A percentile compares a stretch with the other conserved stretches of the same genome.
Evolutionary conservation across 1,140 invertebrate species (phyloP).

Genomic region (Macrobrachium rosenbergii): DNA sequence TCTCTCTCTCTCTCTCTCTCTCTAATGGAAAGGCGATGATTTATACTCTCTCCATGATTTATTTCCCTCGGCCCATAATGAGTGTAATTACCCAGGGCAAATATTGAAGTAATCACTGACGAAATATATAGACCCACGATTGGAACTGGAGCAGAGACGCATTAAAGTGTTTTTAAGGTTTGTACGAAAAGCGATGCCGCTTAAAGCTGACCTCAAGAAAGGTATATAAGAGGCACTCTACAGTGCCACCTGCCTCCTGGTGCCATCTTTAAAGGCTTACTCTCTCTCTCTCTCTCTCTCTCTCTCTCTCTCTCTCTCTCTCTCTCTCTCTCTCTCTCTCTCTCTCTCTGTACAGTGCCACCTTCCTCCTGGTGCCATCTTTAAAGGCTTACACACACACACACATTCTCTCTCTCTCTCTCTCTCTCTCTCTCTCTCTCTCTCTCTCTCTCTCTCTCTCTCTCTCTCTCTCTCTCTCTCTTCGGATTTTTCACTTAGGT

Average conservation of each 20-base stretch:
- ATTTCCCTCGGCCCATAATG: neutral
- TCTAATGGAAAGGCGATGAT: neutral
- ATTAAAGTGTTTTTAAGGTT: no score
- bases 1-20: neutral
- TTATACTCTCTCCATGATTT: neutral
- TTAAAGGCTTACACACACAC: neutral
- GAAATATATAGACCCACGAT: no score
- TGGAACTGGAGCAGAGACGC: no score
- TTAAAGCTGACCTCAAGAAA: no score
- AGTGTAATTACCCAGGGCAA: no score
- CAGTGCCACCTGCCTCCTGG: slow-evolving; percentile 14
- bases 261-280: neutral
- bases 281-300: neutral
- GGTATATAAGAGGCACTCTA: no score
- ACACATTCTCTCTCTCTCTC: neutral
- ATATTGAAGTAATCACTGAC: no score
- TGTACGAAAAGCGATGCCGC: no score
- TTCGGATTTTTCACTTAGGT: neutral
- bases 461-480: neutral
- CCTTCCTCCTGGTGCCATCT: neutral
- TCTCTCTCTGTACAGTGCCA: slow-evolving; percentile 26
- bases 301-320: slow-evolving; percentile 12
- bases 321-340: slow-evolving; percentile 9
- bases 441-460: slow-evolving; percentile 9
- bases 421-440: slow-evolving; percentile 10